Evolutionary conservation across 2,113 vertebrate species (phyloP).

Genomic region (Apteryx owenii): DNA sequence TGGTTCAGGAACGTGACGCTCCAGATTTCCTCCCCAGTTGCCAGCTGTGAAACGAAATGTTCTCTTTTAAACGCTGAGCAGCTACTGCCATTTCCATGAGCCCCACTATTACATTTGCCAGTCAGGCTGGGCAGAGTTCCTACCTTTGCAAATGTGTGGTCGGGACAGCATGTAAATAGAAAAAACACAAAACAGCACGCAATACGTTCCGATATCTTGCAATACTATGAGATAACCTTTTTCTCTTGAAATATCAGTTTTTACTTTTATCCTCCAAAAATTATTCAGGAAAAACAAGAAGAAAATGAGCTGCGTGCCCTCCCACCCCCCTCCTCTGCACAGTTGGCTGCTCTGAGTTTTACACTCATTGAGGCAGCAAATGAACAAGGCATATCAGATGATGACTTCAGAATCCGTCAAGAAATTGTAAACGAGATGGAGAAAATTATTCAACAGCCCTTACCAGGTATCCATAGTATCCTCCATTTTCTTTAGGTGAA

Average conservation of each 20-base stretch:
- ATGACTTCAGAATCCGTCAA: conserved; percentile 87
- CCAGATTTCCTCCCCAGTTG: not conserved
- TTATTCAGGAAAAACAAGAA: conserved; percentile 93
- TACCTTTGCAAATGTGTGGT: not conserved
- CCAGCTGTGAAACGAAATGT: not conserved
- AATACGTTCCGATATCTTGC: not conserved
- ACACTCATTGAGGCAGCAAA: conserved; percentile 84
- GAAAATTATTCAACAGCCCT: conserved; percentile 84
- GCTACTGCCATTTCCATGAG: not conserved
- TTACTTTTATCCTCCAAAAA: not conserved
- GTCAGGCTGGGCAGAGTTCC: not conserved
- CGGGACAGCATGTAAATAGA: not conserved
- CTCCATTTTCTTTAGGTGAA: not conserved
- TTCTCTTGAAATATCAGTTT: not conserved
- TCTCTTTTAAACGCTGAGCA: not conserved
- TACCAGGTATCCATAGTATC: conserved; percentile 82
- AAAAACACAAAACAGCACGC: not conserved
- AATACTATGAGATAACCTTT: not conserved
- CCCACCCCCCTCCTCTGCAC: conserved; percentile 84
- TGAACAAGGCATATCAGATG: conserved; percentile 91
- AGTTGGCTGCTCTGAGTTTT: conserved; percentile 87
- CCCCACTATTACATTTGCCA: not conserved
- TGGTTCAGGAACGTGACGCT: not conserved
- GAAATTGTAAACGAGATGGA: conserved; percentile 90
- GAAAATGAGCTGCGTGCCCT: conserved; percentile 94